These are phyloP conservation scores for Fissipunctia ypsillon DNA, from an alignment of 2,888 invertebrate genomes.

Conservation along the genomic window DNA sequence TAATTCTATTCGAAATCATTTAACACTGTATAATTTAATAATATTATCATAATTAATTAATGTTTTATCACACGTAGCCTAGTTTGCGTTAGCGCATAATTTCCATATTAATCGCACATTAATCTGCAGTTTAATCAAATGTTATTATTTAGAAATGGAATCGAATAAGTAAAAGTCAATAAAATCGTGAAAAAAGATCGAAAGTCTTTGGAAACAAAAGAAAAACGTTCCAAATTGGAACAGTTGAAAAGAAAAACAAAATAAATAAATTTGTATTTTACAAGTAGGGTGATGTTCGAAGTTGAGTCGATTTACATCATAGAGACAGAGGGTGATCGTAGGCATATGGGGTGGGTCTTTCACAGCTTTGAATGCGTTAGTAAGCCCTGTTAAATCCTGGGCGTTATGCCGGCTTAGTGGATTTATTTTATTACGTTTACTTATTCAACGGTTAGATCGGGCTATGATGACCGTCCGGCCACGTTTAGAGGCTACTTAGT, in stretches of 20 bases:
- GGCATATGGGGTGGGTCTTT: constrained; percentile 74
- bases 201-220: constrained; percentile 28
- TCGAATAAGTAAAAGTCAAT: constrained; percentile 1
- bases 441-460: constrained; percentile 80
- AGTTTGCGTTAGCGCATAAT: constrained; percentile 7
- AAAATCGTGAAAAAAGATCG: constrained; percentile 15
- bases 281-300: constrained; percentile 53
- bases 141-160: constrained; percentile 17
- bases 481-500: constrained; percentile 79
- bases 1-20: background rate
- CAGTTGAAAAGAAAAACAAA: constrained; percentile 53
- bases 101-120: constrained; percentile 13
- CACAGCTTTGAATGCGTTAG: constrained; percentile 80
- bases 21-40: constrained; percentile 18
- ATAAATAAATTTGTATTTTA: constrained; percentile 58
- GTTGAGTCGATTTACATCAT: constrained; percentile 59
- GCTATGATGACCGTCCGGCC: constrained; percentile 76
- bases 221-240: constrained; percentile 25
- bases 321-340: constrained; percentile 67
- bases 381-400: constrained; percentile 82
- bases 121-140: constrained; percentile 10
- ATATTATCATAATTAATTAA: constrained; percentile 16
- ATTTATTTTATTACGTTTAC: constrained; percentile 87
- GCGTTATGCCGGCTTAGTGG: constrained; percentile 81
- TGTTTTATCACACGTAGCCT: constrained; percentile 21